phyloP scores from a whole-genome alignment of 1,140 invertebrate species.

The Formica selysi region DNA sequence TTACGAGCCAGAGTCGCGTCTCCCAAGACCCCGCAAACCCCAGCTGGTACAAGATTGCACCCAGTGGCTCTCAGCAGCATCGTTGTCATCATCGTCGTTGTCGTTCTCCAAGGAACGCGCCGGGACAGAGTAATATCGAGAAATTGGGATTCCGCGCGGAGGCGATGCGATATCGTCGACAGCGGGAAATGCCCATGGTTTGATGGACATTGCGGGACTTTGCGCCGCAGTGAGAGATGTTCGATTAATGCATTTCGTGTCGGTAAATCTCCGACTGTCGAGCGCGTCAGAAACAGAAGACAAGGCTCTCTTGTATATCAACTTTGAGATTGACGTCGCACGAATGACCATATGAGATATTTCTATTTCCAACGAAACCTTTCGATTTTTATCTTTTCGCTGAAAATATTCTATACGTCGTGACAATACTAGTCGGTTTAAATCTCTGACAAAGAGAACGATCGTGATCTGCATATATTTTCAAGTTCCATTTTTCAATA shows the following conservation, averaged over 20 bases:
- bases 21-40: constrained; percentile 82
- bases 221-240: constrained; percentile 22
- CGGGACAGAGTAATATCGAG: constrained; percentile 27
- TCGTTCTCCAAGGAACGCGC: constrained; percentile 27
- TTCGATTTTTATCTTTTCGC: constrained; percentile 7
- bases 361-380: background rate
- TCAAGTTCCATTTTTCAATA: background rate
- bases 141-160: constrained; percentile 37
- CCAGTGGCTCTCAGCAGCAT: constrained; percentile 80
- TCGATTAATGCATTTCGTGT: constrained; percentile 45
- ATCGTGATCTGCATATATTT: background rate
- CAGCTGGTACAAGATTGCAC: constrained; percentile 85
- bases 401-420: background rate
- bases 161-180: constrained; percentile 21
- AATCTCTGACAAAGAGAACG: background rate
- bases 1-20: constrained; percentile 81
- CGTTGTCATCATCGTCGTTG: background rate
- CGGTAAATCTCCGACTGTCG: constrained; percentile 26
- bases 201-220: constrained; percentile 42
- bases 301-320: constrained; percentile 16
- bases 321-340: background rate
- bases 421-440: background rate
- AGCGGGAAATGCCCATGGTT: constrained; percentile 20
- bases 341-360: background rate
- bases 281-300: constrained; percentile 10